Base-by-base conservation (phyloP, 2,888 invertebrate species). In the Tinea trinotella region DNA sequence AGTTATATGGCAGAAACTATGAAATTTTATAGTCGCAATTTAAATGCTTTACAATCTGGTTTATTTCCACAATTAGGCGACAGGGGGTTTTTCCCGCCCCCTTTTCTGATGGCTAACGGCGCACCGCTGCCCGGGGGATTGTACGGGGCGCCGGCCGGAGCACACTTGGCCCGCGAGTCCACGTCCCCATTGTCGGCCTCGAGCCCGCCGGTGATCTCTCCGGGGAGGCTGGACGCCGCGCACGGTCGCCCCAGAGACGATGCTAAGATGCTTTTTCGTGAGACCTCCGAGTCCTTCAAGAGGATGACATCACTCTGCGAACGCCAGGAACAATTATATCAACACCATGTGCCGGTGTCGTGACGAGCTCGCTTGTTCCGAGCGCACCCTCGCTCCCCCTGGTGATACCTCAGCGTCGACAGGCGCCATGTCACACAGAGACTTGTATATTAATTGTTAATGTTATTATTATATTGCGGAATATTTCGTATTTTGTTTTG, bases 271-370 rank as follows among this genome's bases (percentile, higher is more conserved):
- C 86, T 87, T 84, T 86, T 86, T 85, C 87, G 86, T 57, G 86
- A 86, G 68, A 80, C 80, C 64, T 75, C 82, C 3, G 86, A 87
- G 63, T 81, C 86, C 56, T 79, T 82, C 70, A 85, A 86, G 70
- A 85, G 84, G 62, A 86, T 87, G 86, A 87, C 87, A 35, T 85
- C 86, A 0, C 70, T 86, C 18, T 87, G 87, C 64, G 87, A 87
- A 63, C 86, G 86, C 10, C 86, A 85, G 64, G 87, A 87, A 61
- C 87, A 86, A 66, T 64, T 87, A 57, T 87, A 87, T 70, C 85
- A 87, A 76, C 87, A 87, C 69, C 87, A 87, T 64, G 87, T 87
- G 0, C 87, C 87, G 5, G 87, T 87, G 63, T 87, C 87, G 77
- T 87, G 87, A 87, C 87, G 86, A 63, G 64, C 68, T 62, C 76